Evolutionary conservation across 2,797 vertebrate genomes (phyloP), one percentile per base, ranked within the genome.

Genomic region (Rhinogobio ventralis): DNA sequence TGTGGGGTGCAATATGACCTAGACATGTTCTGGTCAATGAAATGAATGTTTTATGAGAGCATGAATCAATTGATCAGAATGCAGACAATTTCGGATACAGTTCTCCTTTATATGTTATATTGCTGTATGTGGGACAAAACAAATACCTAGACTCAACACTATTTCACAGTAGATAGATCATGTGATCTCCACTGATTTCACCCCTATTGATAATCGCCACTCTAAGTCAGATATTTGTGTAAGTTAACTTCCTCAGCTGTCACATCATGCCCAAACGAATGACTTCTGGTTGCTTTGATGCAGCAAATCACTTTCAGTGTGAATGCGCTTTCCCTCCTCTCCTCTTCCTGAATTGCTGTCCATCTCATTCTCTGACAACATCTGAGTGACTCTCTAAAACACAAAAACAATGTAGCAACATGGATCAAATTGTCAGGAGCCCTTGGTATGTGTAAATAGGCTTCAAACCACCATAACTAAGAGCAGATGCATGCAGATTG

Each of bases 401-500:
- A 45, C 4, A 53, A 66, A 86, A 85, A 88, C 74, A 84, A 82
- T 67, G 66, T 46, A 62, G 19, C 25, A 83, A 76, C 66, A 85
- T 25, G 75, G 69, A 85, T 82, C 36, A 69, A 68, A 71, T 83
- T 74, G 81, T 77, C 72, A 86, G 72, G 28, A 85, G 71, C 67
- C 45, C 72, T 67, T 46, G 57, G 30, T 67, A 28, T 86, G 60
- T 17, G 68, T 78, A 53, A 49, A 81, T 11, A 78, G 7, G 72
- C 71, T 84, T 74, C 68, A 62, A 81, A 76, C 79, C 76, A 84
- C 25, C 39, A 71, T 86, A 90, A 90, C 85, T 51, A 76, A 66
- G 7, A 85, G 78, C 87, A 89, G 85, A 86, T 88, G 81, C 25
- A 86, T 19, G 51, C 33, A 79, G 76, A 85, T 82, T 86, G 81